Percentiles rank a stretch among this genome's conserved stretches.
These are phyloP conservation scores for Catharus fuscescens DNA, from an alignment of 2,113 vertebrate species.

Conservation along the genomic window DNA sequence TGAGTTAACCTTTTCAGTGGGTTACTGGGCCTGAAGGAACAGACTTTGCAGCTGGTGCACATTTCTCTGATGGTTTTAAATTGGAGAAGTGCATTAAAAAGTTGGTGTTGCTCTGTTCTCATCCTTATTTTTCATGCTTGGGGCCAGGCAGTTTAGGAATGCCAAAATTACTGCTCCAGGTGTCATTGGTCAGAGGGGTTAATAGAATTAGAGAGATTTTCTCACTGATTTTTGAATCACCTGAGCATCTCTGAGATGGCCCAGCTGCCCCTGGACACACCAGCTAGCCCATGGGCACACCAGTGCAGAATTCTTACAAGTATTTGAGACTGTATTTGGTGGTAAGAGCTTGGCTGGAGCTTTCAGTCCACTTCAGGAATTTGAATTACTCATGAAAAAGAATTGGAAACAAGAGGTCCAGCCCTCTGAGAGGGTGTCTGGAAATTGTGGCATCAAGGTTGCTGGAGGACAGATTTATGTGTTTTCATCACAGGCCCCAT, in stretches of 20 bases:
- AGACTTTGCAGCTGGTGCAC: neutral
- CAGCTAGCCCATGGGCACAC: fast-evolving
- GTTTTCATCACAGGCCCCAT: slow-evolving; percentile 8
- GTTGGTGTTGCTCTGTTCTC: neutral
- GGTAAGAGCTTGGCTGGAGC: neutral
- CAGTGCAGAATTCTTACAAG: neutral
- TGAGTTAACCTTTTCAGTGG: neutral
- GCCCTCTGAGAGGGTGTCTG: neutral
- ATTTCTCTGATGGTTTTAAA: neutral
- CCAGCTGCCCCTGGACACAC: neutral
- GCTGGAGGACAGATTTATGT: slow-evolving; percentile 19
- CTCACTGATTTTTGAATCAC: neutral
- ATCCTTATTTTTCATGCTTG: neutral
- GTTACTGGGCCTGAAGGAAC: neutral
- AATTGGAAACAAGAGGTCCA: neutral
- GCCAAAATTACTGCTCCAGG: neutral
- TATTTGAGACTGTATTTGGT: neutral
- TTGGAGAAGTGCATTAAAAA: neutral
- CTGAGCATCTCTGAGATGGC: neutral
- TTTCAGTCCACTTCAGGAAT: neutral
- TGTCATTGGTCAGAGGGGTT: neutral
- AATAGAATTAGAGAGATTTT: neutral
- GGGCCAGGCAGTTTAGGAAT: too few relatives aligned
- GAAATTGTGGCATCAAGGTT: neutral
- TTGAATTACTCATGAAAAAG: neutral